Evolutionary conservation across 2,113 vertebrate genomes (phyloP).

Genomic region (Corydoras maculifer): DNA sequence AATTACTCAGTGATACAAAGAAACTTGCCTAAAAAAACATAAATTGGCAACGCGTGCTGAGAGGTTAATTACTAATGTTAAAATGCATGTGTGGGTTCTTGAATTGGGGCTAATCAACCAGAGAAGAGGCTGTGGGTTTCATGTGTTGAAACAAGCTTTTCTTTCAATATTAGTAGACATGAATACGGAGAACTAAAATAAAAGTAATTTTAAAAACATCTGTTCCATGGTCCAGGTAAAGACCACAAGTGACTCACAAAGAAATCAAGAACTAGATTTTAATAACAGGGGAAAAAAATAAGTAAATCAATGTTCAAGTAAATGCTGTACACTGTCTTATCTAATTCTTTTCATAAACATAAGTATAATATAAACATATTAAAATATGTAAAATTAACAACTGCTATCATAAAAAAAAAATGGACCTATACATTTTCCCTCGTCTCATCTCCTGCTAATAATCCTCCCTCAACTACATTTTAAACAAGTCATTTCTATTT

Average conservation of each 20-base stretch:
- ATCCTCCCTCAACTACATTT: too few species aligned
- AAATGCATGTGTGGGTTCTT: slow-evolving; percentile 17
- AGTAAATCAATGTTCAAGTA: background rate
- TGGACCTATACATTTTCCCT: too few species aligned
- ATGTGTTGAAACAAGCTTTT: slow-evolving; percentile 7
- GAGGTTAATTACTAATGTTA: slow-evolving; percentile 36
- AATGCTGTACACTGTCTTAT: background rate
- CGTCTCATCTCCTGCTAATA: too few species aligned
- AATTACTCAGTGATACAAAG: slow-evolving; percentile 36
- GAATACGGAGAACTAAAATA: background rate
- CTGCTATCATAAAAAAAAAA: too few species aligned
- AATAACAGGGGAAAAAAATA: background rate
- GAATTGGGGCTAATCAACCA: slow-evolving; percentile 17
- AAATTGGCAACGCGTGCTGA: slow-evolving; percentile 2
- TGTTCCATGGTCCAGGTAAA: background rate
- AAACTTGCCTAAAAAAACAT: slow-evolving; percentile 22
- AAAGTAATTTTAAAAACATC: slow-evolving; percentile 3
- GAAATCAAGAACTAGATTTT: background rate
- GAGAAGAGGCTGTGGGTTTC: slow-evolving; percentile 5
- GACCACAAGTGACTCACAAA: background rate
- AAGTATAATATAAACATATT: too few species aligned
- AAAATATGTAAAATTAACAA: too few species aligned
- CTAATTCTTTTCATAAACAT: background rate
- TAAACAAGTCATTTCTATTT: too few species aligned
- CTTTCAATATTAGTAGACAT: slow-evolving; percentile 10